Evolutionary conservation across 2,113 vertebrate genomes (phyloP), one percentile per base, ranked within the genome.

Genomic region (Lycaon pictus): DNA sequence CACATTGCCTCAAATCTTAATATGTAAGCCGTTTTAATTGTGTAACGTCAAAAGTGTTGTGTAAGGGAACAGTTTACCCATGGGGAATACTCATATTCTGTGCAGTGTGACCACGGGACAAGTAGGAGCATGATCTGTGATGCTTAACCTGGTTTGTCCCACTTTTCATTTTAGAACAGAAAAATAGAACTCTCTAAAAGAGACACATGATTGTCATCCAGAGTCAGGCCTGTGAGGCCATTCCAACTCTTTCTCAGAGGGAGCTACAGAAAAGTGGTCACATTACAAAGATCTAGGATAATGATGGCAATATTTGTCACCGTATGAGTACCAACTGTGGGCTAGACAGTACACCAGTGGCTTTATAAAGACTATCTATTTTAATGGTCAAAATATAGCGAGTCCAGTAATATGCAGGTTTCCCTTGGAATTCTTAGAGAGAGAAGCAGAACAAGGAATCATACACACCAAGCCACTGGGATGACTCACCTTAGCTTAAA

Each of bases 1-100:
- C 97, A 98, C 98, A 98, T 97, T 77, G 96, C 98, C 98, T 97
- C 95, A 96, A 82, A 97, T 98, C 98, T 98, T 98, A 98, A 98
- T 98, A 97, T 97, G 95, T 87, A 97, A 98, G 93, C 71, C 97
- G 63, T 98, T 97, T 97, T 94, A 98, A 97, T 94, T 77, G 92
- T 91, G 58, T 71, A 96, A 96, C 32, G 5, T 94, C 83, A 43
- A 86, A 62, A 12, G 29, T 63, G 43, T 95, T 96, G 81, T 88
- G 90, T 86, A 97, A 97, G 82, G 71, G 65, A 92, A 56, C 48
- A 88, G 76, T 92, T 94, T 97, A 87, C 92, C 88, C 87, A 37
- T 5, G 12, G 72, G 93, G 80, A 71, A 96, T 51, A 55, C 35
- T 22, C 58, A 51, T 22, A 53, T 86, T 88, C 82, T 53, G 2